These are phyloP conservation scores for Stratiomys singularior DNA, from an alignment of 2,888 invertebrate species.

Conservation along the genomic window DNA sequence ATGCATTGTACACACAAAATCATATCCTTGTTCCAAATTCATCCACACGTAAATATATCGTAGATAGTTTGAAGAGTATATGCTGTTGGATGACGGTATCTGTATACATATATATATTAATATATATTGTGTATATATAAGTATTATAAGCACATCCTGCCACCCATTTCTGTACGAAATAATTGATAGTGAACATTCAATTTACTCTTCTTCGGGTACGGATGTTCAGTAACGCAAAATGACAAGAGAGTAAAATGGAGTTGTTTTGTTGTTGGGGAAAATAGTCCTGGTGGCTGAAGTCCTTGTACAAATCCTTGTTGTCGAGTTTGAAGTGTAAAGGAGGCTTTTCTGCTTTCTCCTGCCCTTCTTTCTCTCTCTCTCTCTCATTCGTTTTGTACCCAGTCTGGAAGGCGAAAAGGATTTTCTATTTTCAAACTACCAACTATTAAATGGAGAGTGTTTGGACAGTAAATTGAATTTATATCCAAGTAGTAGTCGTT, in stretches of 20 bases:
- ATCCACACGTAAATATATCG: not conserved
- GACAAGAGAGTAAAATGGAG: constrained; percentile 25
- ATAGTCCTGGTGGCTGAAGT: too few species aligned
- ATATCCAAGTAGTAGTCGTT: not conserved
- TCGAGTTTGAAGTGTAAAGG: too few species aligned
- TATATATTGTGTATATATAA: not conserved
- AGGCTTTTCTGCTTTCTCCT: too few species aligned
- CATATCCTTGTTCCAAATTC: not conserved
- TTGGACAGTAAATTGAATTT: constrained; percentile 42
- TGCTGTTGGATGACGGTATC: too few species aligned
- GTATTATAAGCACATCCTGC: not conserved
- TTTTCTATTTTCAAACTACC: not conserved
- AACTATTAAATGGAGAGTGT: not conserved
- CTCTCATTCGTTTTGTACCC: too few species aligned
- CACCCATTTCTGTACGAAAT: constrained; percentile 22
- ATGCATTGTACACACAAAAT: too few species aligned
- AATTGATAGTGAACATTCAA: constrained; percentile 43
- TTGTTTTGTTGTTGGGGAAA: not conserved
- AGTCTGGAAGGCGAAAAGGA: not conserved
- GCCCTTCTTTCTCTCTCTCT: too few species aligned
- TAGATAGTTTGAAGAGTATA: too few species aligned
- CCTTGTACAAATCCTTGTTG: too few species aligned
- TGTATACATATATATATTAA: not conserved
- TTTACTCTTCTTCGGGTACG: not conserved
- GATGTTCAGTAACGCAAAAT: constrained; percentile 21